Conservation (phyloP, 2,113 vertebrate species). For the Nesoenas mayeri region DNA sequence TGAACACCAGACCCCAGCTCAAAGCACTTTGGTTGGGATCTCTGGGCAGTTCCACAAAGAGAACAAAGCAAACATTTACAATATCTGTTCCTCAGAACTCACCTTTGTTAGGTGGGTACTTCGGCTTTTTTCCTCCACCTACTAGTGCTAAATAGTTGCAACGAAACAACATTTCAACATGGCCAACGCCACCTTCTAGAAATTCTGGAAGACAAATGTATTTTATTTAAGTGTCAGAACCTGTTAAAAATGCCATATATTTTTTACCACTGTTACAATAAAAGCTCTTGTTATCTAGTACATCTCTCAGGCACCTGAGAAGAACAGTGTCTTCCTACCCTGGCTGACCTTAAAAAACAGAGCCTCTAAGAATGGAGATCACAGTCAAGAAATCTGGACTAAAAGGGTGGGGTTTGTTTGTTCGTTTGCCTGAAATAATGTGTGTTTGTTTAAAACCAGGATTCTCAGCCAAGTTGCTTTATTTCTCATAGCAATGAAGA, state of each 20-base stretch:
- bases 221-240: not conserved
- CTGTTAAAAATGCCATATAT: not conserved
- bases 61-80: not conserved
- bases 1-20: not conserved
- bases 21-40: accelerated
- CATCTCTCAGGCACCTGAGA: not conserved
- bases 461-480: not conserved
- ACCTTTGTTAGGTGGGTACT: slow-evolving; percentile 99
- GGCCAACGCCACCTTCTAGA: slow-evolving; percentile 93
- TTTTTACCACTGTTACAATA: not conserved
- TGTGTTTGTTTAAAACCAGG: not conserved
- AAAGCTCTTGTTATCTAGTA: not conserved
- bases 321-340: not conserved
- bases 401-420: not conserved
- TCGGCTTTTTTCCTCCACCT: slow-evolving; percentile 97
- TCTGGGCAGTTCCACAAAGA: not conserved
- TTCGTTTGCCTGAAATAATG: not conserved
- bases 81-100: not conserved
- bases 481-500: not conserved
- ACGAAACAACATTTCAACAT: slow-evolving; percentile 97
- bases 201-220: slow-evolving; percentile 83
- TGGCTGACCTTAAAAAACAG: not conserved
- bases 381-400: not conserved
- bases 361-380: not conserved
- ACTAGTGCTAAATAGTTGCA: slow-evolving; percentile 98